Conservation (phyloP, 2,888 invertebrate genomes). For the Glyphotaelius pellucidus region DNA sequence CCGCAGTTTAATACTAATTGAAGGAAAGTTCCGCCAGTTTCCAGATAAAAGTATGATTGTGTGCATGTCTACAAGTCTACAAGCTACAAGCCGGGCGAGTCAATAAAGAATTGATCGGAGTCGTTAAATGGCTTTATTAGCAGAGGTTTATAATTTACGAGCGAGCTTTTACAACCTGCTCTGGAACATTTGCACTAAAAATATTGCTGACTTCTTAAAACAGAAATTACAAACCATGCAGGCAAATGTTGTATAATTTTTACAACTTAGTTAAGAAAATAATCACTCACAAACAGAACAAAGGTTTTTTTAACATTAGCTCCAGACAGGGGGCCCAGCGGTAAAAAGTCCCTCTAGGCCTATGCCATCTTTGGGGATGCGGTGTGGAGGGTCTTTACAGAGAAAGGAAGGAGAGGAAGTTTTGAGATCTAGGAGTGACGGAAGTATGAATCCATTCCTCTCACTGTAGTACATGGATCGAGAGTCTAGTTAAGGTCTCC, state of each 20-base stretch:
- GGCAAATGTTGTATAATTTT: not conserved
- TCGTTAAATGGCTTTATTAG: slow-evolving; percentile 2
- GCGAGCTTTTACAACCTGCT: not conserved
- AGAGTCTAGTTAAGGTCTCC: no score
- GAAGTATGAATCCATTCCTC: no score
- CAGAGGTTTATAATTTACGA: slow-evolving; percentile 2
- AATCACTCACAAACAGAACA: not conserved
- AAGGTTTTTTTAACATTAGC: no score
- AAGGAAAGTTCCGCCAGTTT: slow-evolving; percentile 6
- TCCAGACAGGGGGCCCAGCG: no score
- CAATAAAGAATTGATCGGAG: not conserved
- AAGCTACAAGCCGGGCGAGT: not conserved
- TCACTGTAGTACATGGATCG: no score
- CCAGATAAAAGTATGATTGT: not conserved
- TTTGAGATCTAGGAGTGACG: no score
- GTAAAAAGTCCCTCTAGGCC: no score
- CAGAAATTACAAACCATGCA: not conserved
- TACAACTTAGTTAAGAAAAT: not conserved
- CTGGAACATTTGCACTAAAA: not conserved
- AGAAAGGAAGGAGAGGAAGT: no score
- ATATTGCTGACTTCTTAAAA: not conserved
- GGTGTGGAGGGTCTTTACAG: no score
- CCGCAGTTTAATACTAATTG: slow-evolving; percentile 36
- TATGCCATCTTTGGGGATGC: no score
- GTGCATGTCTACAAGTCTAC: not conserved